A percentile compares a stretch with the other conserved stretches of the same genome.
Evolutionary conservation across 2,888 invertebrate genomes (phyloP).

Genomic region (Pemphredon lugubris): DNA sequence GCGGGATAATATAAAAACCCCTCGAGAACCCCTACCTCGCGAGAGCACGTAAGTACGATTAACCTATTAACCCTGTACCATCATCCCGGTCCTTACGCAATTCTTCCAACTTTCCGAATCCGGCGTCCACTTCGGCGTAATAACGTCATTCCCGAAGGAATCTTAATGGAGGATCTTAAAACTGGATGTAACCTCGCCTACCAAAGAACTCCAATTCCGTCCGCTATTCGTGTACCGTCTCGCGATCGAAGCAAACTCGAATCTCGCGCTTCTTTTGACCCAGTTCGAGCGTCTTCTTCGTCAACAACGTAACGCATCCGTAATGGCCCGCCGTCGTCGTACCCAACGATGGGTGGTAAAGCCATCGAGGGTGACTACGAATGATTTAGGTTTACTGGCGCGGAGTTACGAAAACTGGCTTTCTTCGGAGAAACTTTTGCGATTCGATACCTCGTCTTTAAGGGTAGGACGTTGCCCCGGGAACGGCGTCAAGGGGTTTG

Average conservation of each 20-base stretch:
- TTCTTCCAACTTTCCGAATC: conserved; percentile 23
- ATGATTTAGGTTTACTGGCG: conserved; percentile 36
- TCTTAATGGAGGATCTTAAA: conserved; percentile 28
- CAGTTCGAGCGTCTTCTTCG: conserved; percentile 51
- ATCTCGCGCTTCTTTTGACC: conserved; percentile 55
- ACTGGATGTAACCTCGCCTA: background rate
- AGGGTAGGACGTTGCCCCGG: conserved; percentile 78
- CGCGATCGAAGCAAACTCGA: conserved; percentile 5
- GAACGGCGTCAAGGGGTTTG: conserved; percentile 73
- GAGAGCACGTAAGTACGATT: conserved; percentile 27
- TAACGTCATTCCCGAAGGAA: conserved; percentile 24
- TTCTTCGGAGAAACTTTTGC: conserved; percentile 32
- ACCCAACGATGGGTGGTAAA: conserved; percentile 23
- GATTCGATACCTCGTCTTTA: conserved; percentile 75
- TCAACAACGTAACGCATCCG: conserved; percentile 28
- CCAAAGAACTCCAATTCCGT: conserved; percentile 32
- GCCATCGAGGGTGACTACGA: conserved; percentile 10
- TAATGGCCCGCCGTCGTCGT: background rate
- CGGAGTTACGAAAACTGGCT: too few species aligned
- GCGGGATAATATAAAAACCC: background rate
- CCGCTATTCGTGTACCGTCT: background rate
- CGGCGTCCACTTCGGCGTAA: background rate
- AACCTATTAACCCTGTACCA: conserved; percentile 52
- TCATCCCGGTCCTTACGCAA: conserved; percentile 18
- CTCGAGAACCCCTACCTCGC: background rate